Evolutionary conservation across 2,888 invertebrate species (phyloP).

Genomic region (Drosophila kokeensis): DNA sequence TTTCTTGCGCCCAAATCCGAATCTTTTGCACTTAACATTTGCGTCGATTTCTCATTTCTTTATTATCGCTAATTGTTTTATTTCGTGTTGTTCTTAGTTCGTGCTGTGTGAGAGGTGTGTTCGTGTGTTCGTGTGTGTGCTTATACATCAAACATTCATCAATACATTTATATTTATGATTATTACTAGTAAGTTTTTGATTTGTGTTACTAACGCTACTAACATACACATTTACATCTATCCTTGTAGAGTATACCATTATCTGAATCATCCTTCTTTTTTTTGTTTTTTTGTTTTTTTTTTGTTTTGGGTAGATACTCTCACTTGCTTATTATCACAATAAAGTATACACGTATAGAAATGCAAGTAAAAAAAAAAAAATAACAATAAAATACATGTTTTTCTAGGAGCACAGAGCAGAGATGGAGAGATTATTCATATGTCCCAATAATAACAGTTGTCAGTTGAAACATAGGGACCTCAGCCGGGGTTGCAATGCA

Average conservation of each 20-base stretch:
- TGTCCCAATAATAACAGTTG: background rate
- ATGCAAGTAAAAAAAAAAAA: constrained; percentile 14
- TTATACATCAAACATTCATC: constrained; percentile 3
- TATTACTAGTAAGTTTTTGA: constrained; percentile 17
- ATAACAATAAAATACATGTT: background rate
- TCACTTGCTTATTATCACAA: constrained; percentile 49
- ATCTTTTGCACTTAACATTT: background rate
- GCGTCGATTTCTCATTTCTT: background rate
- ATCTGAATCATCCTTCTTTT: background rate
- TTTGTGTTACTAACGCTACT: background rate
- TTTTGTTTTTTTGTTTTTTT: background rate
- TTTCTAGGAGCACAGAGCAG: background rate
- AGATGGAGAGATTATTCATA: background rate
- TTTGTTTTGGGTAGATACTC: background rate
- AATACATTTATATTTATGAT: constrained; percentile 4
- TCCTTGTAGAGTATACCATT: background rate
- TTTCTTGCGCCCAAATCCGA: constrained; percentile 21
- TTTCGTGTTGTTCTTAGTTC: constrained; percentile 9
- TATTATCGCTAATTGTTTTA: constrained; percentile 13
- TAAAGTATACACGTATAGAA: constrained; percentile 40
- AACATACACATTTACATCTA: constrained; percentile 18
- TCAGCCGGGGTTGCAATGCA: background rate
- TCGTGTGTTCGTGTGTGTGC: background rate
- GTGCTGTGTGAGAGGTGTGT: constrained; percentile 23
- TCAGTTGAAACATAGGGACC: background rate